Percentiles rank a stretch among this genome's conserved stretches.
Evolutionary conservation across 2,888 invertebrate genomes (phyloP).

Genomic region (Cephus spinipes): DNA sequence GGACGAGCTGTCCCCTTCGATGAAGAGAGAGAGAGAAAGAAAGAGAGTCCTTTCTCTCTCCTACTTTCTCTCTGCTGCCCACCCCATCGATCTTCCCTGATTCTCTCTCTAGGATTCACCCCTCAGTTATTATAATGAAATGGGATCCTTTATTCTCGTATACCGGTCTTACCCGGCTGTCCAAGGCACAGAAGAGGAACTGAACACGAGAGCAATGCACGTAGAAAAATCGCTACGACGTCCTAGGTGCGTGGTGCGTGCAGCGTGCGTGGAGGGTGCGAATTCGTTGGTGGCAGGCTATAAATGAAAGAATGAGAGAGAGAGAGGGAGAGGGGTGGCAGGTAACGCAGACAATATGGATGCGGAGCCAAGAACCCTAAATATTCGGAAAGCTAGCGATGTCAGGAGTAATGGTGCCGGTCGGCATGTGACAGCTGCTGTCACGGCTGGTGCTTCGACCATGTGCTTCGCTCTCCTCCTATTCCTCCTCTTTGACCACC

Average conservation of each 20-base stretch:
- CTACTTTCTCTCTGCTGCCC: not conserved
- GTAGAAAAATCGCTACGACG: not conserved
- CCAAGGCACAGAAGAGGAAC: not conserved
- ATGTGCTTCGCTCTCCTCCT: not conserved
- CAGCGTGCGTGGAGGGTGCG: not conserved
- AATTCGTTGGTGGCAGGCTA: not conserved
- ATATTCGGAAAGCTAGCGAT: not conserved
- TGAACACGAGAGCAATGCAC: not conserved
- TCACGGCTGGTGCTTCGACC: constrained; percentile 51
- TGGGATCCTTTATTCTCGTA: not conserved
- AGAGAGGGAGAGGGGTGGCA: not conserved
- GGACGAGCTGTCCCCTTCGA: not conserved
- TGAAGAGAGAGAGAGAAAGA: not conserved
- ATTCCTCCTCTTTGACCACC: not conserved
- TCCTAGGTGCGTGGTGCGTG: not conserved
- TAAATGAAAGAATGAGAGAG: not conserved
- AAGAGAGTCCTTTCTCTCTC: not conserved
- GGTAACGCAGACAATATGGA: not conserved
- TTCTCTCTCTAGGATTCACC: not conserved
- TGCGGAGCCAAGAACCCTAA: not conserved
- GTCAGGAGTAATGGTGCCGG: not conserved
- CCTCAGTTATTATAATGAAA: not conserved
- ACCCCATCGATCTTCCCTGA: not conserved
- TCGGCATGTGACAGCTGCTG: constrained; percentile 53
- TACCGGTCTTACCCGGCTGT: not conserved